Percentiles rank a stretch among this genome's conserved stretches.
phyloP scores from a whole-genome alignment of 2,797 vertebrate genomes.

The Myotis pilosus region DNA sequence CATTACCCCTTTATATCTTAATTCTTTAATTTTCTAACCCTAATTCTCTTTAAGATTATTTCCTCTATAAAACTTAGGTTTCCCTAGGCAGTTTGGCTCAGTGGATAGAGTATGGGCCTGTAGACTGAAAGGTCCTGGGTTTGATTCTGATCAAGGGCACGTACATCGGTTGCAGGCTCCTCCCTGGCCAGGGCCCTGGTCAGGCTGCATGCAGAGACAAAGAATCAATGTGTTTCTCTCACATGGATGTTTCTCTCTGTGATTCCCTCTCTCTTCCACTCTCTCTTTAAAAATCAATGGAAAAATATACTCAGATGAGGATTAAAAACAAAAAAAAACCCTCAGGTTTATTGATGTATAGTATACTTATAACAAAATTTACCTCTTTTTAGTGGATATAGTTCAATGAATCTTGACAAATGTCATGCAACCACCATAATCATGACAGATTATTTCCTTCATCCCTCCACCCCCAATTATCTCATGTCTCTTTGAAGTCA shows the following conservation, averaged over 20 bases:
- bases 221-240: too few species aligned
- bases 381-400: background rate
- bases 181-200: too few species aligned
- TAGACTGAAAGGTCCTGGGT: too few species aligned
- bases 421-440: background rate
- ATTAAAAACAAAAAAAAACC: background rate
- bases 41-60: background rate
- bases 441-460: background rate
- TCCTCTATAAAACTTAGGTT: background rate
- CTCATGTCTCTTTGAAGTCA: background rate
- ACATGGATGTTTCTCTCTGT: too few species aligned
- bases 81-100: too few species aligned
- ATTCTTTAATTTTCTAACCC: background rate
- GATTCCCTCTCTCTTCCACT: too few species aligned
- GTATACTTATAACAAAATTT: background rate
- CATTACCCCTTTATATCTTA: background rate
- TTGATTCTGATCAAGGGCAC: too few species aligned
- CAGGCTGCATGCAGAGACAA: too few species aligned
- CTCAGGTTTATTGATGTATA: background rate
- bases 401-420: background rate
- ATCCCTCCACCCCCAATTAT: background rate
- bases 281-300: too few species aligned
- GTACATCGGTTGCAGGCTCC: too few species aligned
- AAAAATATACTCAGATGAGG: too few species aligned
- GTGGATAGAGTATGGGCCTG: too few species aligned